Evolutionary conservation across 2,888 invertebrate species (phyloP), one percentile per base, ranked within the genome.

Genomic region (Charanyca ferruginea): DNA sequence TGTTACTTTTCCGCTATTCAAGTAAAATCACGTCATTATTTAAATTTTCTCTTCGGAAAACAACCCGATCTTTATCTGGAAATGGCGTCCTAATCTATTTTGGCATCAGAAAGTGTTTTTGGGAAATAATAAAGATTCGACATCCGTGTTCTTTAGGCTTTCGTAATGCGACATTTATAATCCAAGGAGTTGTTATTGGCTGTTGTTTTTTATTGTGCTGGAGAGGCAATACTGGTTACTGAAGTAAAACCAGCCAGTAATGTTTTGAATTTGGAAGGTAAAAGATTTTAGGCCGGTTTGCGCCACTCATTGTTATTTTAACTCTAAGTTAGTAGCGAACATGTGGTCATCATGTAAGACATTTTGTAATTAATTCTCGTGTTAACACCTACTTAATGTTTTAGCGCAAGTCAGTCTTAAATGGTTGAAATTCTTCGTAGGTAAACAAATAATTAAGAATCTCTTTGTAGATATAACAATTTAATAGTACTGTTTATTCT

Each of bases 31-130:
- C 53, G 66, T 60, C 77, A 68, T 82, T 82, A 80, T 80, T 83
- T 83, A 83, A 83, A 81, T 81, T 77, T 76, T 60, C 70, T 67
- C 66, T 79, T 80, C 51, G 66, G 73, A 73, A 78, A 83, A 81
- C 76, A 80, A 78, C 80, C 68, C 67, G 73, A 83, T 83, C 67
- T 63, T 23, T 72, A 82, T 80, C 78, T 78, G 51, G n/a, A 23
- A 73, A 70, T 59, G 69, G 69, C 35, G 49, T n/a, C 55, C 51
- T 78, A 76, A 80, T 83, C 78, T 83, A 69, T 82, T 80, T 73
- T 73, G 63, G 61, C 54, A 76, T 80, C 80, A 62, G 49, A 73
- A 81, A 80, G 66, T 75, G 64, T 82, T 74, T 80, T 60, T 25
- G 35, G 42, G 59, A 66, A 48, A 62, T 70, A 72, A 78, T 78